phyloP scores from a whole-genome alignment of 2,113 vertebrate genomes.

The Cygnus atratus region DNA sequence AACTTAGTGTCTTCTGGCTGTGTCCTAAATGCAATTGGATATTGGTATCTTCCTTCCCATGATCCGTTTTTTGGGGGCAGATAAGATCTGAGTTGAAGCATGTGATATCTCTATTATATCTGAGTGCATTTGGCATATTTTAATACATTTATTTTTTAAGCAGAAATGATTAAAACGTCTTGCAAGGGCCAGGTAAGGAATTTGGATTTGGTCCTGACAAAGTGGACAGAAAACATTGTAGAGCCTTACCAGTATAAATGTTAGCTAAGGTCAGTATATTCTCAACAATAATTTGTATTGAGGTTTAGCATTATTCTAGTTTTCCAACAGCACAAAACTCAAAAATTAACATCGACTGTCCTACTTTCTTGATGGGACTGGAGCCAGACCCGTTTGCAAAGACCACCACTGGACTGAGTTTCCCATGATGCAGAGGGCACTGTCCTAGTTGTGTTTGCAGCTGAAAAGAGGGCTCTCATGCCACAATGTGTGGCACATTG shows the following conservation, averaged over 20 bases:
- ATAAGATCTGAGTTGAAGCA: not conserved
- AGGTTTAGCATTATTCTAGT: not conserved
- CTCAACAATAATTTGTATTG: not conserved
- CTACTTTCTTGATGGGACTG: not conserved
- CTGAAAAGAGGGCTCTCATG: fast-evolving
- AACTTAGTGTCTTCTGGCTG: not conserved
- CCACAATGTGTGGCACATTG: not conserved
- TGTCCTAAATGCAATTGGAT: not conserved
- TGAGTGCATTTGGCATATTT: not conserved
- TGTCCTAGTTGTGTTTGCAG: not conserved
- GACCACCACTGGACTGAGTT: not conserved
- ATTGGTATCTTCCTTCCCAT: not conserved
- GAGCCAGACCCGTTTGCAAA: not conserved
- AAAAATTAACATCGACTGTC: not conserved
- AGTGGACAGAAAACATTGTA: not conserved
- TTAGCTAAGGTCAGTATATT: not conserved
- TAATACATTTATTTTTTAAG: not conserved
- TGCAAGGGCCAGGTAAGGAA: not conserved
- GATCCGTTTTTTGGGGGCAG: not conserved
- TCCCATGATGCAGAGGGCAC: not conserved
- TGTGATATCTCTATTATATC: not conserved
- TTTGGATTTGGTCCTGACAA: not conserved
- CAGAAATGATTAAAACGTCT: not conserved
- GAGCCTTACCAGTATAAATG: not conserved
- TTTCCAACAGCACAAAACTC: not conserved